Base-by-base conservation (phyloP, 2,888 invertebrate species). In the Hemaris fuciformis region DNA sequence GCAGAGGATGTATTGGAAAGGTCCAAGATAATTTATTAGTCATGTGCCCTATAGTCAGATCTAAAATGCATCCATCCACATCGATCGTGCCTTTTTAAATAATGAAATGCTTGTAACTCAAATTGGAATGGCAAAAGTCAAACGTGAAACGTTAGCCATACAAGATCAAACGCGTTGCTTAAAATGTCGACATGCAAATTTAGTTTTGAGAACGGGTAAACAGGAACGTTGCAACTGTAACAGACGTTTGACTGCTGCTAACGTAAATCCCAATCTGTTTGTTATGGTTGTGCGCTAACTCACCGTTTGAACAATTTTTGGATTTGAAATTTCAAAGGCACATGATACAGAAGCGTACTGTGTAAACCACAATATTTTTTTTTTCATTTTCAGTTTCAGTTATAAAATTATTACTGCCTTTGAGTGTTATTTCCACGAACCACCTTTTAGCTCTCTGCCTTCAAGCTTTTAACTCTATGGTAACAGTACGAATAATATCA, bases 81-180 rank as follows among this genome's bases (percentile, higher is more conserved):
- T n/a, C n/a, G n/a, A n/a, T n/a, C n/a, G n/a, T n/a, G n/a, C n/a
- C n/a, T n/a, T n/a, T n/a, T n/a, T n/a, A n/a, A n/a, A n/a, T n/a
- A 34, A 34, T 0, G 10, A 38, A n/a, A n/a, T 10, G 31, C 10
- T 25, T 27, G 10, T 18, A 53, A 25, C 15, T 8, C 25, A 15
- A 48, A 27, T 53, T 31, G 27, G 20, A 18, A 27, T 15, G 8
- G 31, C 38, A 31, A 31, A 53, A 31, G 53, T 10, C 18, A 31
- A 10, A 48, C 25, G 48, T 25, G 18, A 18, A 53, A 10, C 31
- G 31, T 20, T 18, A 8, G 15, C 10, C 3, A n/a, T 31, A 34
- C 62, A 15, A 67, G 56, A 67, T 70, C 66, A 64, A 65, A 59
- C 58, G 62, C 62, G 65, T 34, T 57, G 62, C 61, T 59, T 62